A percentile compares a stretch with the other conserved stretches of the same genome.
phyloP scores from a whole-genome alignment of 2,113 vertebrate genomes.

The Tachysurus vachellii region DNA sequence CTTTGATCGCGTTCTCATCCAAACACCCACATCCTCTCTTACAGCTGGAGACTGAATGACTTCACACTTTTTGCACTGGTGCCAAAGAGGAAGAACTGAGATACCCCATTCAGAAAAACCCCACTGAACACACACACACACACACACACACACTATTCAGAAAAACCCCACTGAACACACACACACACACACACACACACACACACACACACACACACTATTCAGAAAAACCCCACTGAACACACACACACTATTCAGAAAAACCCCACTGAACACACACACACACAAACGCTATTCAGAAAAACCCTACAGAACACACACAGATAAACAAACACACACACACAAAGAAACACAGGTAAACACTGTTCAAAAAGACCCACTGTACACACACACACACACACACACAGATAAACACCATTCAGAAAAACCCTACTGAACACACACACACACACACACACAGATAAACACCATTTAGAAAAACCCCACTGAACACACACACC shows the following conservation, averaged over 20 bases:
- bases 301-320: not conserved
- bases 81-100: constrained; percentile 51
- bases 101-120: constrained; percentile 50
- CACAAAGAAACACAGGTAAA: not conserved
- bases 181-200: not conserved
- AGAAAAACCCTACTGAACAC: no score
- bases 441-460: not conserved
- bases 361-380: constrained; percentile 14
- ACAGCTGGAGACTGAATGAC: constrained; percentile 53
- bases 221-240: constrained; percentile 24
- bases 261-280: no score
- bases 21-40: constrained; percentile 36
- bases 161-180: no score
- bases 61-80: constrained; percentile 45
- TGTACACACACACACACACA: not conserved
- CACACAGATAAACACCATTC: not conserved
- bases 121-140: constrained; percentile 11
- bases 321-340: not conserved
- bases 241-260: no score
- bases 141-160: no score
- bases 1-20: not conserved
- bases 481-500: no score
- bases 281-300: no score
- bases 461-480: no score
- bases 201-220: constrained; percentile 1